These are phyloP conservation scores for Habrosyne pyritoides DNA, from an alignment of 2,888 invertebrate species.

Conservation along the genomic window DNA sequence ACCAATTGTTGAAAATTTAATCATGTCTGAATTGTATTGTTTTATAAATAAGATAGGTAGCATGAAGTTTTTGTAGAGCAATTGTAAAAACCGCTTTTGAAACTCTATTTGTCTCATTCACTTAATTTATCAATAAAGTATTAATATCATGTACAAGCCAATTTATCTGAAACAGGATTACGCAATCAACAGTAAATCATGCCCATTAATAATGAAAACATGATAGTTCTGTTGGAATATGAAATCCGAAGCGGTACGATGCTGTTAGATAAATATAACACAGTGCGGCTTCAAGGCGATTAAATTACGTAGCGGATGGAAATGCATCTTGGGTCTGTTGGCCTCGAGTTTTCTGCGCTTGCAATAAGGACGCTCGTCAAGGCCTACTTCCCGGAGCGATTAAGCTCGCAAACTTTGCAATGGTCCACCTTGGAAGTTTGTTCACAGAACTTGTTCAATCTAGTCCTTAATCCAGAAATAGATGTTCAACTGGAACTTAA, in stretches of 20 bases:
- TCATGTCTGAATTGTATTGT: background rate
- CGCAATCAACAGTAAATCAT: background rate
- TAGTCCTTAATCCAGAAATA: too few species aligned
- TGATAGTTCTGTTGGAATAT: background rate
- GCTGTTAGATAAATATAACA: background rate
- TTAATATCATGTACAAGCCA: too few species aligned
- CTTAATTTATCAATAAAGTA: too few species aligned
- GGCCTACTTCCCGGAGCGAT: background rate
- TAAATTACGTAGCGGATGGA: conserved; percentile 3
- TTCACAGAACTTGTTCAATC: background rate
- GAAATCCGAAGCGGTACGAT: too few species aligned
- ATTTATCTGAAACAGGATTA: background rate
- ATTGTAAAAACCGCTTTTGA: too few species aligned
- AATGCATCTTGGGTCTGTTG: conserved; percentile 3
- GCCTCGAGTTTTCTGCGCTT: conserved; percentile 7
- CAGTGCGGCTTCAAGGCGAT: background rate
- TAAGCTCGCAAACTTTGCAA: background rate
- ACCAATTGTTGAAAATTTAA: background rate
- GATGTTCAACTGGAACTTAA: background rate
- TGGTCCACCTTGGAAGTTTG: background rate
- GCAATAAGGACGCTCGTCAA: background rate
- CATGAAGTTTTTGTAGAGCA: too few species aligned
- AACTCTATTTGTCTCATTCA: too few species aligned
- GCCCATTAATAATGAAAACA: background rate
- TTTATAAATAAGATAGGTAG: too few species aligned